Evolutionary conservation across 2,888 invertebrate species (phyloP), one percentile per base, ranked within the genome.

Genomic region (Melanotus villosus): DNA sequence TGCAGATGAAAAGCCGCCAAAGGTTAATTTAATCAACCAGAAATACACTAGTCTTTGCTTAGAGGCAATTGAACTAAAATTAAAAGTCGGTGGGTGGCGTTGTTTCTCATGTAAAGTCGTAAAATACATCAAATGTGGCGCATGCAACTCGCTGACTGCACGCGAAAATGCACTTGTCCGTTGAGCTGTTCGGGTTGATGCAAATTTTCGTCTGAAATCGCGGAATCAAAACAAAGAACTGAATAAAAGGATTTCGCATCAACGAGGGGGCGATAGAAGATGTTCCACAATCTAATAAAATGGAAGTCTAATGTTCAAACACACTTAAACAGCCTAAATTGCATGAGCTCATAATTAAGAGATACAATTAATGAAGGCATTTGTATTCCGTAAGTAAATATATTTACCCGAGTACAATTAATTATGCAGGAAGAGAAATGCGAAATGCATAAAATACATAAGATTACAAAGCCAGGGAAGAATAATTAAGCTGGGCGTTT

Each of bases 391-490:
- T 62, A 70, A 65, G 76, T 70, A 74, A 76, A 76, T 78, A 77
- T 77, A 76, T 77, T 77, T 73, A 68, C 76, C 56, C 71, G 66
- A 58, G 73, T 59, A 63, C 73, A 70, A 78, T 78, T 78, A 77
- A 78, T 78, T 77, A 76, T 76, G 74, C 75, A 68, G 59, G 68
- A 73, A 63, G 75, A 72, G 76, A 72, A 73, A 77, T 75, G 73
- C 73, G 75, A 75, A 75, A 73, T 78, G 78, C 76, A 78, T 78
- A 78, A 78, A 77, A 75, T 75, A 77, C 74, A 73, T 73, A 78
- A 75, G 76, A 76, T 75, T 77, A 76, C 72, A 71, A 72, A 74
- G 73, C 60, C 66, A 65, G 70, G 70, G 74, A 67, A 71, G 76
- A 74, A 75, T 75, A 75, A 75, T 74, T 75, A 73, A 69, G 68